Conservation (phyloP, 2,797 vertebrate genomes). For the Echiichthys vipera region DNA sequence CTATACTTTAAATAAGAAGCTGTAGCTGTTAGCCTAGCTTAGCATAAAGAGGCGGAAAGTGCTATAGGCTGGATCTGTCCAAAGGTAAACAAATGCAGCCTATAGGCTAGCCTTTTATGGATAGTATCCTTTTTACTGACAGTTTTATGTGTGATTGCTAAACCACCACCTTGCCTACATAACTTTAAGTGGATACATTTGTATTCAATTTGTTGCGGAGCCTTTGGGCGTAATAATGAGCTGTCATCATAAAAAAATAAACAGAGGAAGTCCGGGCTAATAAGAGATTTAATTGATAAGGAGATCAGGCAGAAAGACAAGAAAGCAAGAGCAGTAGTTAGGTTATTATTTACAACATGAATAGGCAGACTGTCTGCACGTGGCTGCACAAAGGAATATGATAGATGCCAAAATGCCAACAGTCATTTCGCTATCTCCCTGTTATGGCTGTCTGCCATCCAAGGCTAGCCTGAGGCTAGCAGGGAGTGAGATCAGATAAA, state of each 20-base stretch:
- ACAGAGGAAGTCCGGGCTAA: neutral
- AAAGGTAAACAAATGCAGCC: too few species aligned
- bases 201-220: neutral
- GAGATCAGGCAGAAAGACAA: too few species aligned
- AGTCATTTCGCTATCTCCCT: neutral
- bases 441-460: slow-evolving; percentile 30
- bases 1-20: neutral
- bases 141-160: neutral
- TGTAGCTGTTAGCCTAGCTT: neutral
- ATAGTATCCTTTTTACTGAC: neutral
- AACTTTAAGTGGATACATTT: neutral
- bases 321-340: neutral
- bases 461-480: slow-evolving; percentile 11
- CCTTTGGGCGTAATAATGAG: neutral
- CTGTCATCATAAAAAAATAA: slow-evolving; percentile 4
- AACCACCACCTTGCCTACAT: neutral
- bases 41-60: neutral
- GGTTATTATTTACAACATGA: slow-evolving; percentile 1
- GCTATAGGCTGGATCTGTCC: neutral
- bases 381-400: slow-evolving; percentile 5
- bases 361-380: neutral
- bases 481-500: slow-evolving; percentile 18
- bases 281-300: neutral
- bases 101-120: neutral
- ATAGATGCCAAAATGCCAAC: slow-evolving; percentile 17